These are phyloP conservation scores for Euzophera pinguis DNA, from an alignment of 2,888 invertebrate species.

Conservation along the genomic window DNA sequence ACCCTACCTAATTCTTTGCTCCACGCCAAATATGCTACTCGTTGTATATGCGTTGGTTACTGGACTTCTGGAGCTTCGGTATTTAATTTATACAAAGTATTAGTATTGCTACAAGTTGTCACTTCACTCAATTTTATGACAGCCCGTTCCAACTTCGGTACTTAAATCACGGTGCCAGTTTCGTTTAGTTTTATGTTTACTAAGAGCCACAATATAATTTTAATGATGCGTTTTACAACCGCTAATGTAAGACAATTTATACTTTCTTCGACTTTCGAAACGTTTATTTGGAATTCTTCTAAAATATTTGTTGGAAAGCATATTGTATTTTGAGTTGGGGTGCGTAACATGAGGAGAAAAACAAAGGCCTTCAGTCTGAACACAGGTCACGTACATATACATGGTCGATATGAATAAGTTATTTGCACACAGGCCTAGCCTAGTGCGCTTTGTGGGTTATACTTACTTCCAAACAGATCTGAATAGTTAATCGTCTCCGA, in stretches of 20 bases:
- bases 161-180: constrained; percentile 21
- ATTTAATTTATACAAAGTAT: constrained; percentile 3
- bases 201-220: constrained; percentile 20
- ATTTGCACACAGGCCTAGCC: constrained; percentile 42
- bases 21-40: no score
- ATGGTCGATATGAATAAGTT: constrained; percentile 51
- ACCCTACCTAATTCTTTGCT: no score
- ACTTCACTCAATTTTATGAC: constrained; percentile 23
- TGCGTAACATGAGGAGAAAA: constrained; percentile 12
- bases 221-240: constrained; percentile 34
- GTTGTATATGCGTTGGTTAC: no score
- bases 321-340: constrained; percentile 16
- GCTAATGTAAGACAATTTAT: constrained; percentile 25
- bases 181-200: constrained; percentile 18
- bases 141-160: constrained; percentile 16
- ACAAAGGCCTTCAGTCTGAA: constrained; percentile 38
- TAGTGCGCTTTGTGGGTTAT: constrained; percentile 26
- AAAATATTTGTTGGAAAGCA: constrained; percentile 22
- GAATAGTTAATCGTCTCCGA: constrained; percentile 43
- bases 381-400: constrained; percentile 45
- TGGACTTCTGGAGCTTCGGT: no score
- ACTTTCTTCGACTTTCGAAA: constrained; percentile 23
- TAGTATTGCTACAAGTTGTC: constrained; percentile 10
- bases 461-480: constrained; percentile 30
- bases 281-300: constrained; percentile 19